Evolutionary conservation across 2,113 vertebrate species (phyloP).

Genomic region (Mesitornis unicolor): DNA sequence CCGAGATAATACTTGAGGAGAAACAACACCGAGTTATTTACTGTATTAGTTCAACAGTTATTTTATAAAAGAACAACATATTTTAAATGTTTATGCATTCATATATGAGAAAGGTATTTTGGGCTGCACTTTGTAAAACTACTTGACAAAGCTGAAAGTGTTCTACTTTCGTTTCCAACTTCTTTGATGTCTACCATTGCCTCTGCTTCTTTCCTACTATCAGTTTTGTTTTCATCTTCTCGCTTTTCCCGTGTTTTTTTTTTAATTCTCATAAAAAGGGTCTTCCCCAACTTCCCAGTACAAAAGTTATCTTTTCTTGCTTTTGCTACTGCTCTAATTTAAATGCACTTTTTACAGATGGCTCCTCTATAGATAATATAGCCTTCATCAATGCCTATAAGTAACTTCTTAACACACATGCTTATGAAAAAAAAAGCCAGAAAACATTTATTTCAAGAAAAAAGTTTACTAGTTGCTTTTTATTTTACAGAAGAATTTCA

Average conservation of each 20-base stretch:
- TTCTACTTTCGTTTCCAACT: background rate
- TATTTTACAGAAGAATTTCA: background rate
- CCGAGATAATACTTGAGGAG: background rate
- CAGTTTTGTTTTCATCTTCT: background rate
- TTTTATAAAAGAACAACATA: background rate
- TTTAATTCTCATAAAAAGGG: background rate
- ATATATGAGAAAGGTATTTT: background rate
- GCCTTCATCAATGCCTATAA: background rate
- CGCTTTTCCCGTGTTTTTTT: fast-evolving
- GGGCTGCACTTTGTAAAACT: background rate
- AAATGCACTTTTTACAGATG: background rate
- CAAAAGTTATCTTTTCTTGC: background rate
- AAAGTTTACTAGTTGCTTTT: background rate
- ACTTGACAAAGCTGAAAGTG: fast-evolving
- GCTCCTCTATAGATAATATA: background rate
- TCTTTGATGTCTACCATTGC: background rate
- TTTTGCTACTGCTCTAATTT: background rate
- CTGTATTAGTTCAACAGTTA: background rate
- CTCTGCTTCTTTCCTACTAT: background rate
- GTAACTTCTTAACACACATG: background rate
- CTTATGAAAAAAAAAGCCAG: background rate
- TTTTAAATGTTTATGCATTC: background rate
- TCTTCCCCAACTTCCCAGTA: background rate
- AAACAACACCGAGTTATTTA: background rate
- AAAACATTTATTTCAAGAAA: background rate